Evolutionary conservation across 2,797 vertebrate species (phyloP), one percentile per base, ranked within the genome.

Genomic region (Cirrhinus mrigala): DNA sequence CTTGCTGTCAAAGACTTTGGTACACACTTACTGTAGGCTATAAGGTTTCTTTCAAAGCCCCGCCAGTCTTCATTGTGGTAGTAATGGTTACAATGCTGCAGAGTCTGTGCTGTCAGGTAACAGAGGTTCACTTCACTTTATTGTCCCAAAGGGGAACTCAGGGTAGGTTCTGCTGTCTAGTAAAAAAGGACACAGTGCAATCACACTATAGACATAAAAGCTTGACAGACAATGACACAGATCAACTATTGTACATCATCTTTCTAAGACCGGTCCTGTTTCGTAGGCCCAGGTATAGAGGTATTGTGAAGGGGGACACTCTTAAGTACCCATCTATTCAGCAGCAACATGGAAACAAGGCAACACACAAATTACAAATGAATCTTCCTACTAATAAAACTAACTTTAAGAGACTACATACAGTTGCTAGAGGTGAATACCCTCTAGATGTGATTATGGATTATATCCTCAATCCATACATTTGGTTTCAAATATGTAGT

Each of bases 1-100:
- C 68, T 40, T 15, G 18, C 68, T 69, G 68, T 69, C 68, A 69
- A 69, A 69, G 68, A 69, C 66, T 48, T 48, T 69, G 68, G 68
- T 22, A 69, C 68, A 20, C 68, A n/a, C 68, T 27, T 14, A 50
- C 3, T 50, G 0, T 50, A 50, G 48, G 48, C 14, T 58, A 58
- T 56, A 56, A 56, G 20, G 54, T 58, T 7, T 22, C 20, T 8
- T 58, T 54, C 20, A 58, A 58, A 16, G 22, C 3, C 7, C 54
- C 54, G 9, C 54, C 54, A 33, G 64, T 66, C 15, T 66, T 66
- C 29, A 33, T 33, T 66, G 12, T 66, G 27, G 24, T 16, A 66
- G 12, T 27, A 66, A 66, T 66, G 64, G 64, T 33, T 33, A 66
- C 27, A 66, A 11, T 66, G 64, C 64, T 18, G 64, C 14, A 66